Conservation (phyloP, 2,888 invertebrate species). For the Lapara coniferarum region DNA sequence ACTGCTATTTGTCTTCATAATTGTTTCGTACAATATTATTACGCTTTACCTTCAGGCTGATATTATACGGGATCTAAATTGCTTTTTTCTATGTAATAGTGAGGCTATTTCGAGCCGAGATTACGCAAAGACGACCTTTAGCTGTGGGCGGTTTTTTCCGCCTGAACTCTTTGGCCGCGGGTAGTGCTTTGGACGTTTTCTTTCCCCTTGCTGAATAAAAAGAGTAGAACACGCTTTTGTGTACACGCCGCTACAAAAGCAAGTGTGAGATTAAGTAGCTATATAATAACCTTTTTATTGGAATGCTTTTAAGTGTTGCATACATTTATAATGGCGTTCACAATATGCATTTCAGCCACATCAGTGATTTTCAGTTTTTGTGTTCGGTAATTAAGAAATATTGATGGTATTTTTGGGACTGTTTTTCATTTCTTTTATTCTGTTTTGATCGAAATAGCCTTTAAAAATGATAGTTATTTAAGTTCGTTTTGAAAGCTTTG, state of each 20-base stretch:
- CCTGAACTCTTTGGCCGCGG: slow-evolving; percentile 49
- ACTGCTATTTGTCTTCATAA: slow-evolving; percentile 40
- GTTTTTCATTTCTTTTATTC: too few relatives aligned
- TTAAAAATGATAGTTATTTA: too few relatives aligned
- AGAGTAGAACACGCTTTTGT: slow-evolving; percentile 35
- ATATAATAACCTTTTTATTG: not conserved
- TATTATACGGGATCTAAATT: slow-evolving; percentile 55
- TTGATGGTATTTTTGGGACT: too few relatives aligned
- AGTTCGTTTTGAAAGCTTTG: too few relatives aligned
- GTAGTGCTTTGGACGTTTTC: slow-evolving; percentile 47
- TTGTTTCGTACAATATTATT: slow-evolving; percentile 42
- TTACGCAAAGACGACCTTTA: slow-evolving; percentile 65
- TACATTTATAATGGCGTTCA: not conserved
- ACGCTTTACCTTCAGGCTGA: slow-evolving; percentile 38
- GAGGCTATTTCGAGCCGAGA: slow-evolving; percentile 45
- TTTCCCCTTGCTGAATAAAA: slow-evolving; percentile 49
- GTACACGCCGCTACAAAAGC: slow-evolving; percentile 24
- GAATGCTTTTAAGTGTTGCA: not conserved
- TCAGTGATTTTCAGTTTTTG: too few relatives aligned
- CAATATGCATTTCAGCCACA: not conserved
- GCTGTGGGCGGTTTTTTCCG: slow-evolving; percentile 59
- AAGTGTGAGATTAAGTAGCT: slow-evolving; percentile 10
- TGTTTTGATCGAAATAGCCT: too few relatives aligned
- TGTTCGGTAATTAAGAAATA: too few relatives aligned
- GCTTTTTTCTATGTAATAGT: slow-evolving; percentile 56